Conservation (phyloP, 2,113 vertebrate species). For the Elaphurus davidianus region DNA sequence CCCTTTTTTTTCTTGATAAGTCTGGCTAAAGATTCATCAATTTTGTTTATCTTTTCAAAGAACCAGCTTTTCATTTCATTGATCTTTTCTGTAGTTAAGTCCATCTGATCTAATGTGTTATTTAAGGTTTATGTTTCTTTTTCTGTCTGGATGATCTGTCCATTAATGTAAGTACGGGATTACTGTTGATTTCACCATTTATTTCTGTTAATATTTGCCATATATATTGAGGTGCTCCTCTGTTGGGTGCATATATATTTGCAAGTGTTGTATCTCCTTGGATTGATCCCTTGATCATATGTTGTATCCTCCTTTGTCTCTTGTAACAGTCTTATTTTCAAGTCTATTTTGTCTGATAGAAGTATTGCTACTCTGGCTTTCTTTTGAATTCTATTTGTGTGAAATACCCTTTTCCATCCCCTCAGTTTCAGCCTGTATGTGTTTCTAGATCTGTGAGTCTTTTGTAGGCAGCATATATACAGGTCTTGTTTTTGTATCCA, state of each 20-base stretch:
- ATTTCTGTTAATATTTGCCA: background rate
- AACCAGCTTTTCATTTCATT: background rate
- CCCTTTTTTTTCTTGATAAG: background rate
- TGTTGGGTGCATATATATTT: background rate
- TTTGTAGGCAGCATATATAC: background rate
- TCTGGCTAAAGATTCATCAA: background rate
- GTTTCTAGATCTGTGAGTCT: background rate
- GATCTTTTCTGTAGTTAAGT: background rate
- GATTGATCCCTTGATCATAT: background rate
- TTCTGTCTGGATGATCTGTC: background rate
- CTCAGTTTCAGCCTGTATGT: background rate
- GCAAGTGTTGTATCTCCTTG: background rate
- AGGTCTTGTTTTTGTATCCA: background rate
- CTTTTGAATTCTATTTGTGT: background rate
- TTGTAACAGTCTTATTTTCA: background rate
- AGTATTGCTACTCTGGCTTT: background rate
- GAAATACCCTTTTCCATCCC: background rate
- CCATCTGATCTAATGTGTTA: background rate
- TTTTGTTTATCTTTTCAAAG: background rate
- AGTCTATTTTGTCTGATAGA: background rate
- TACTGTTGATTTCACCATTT: background rate
- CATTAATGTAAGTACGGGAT: background rate
- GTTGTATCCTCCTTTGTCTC: background rate
- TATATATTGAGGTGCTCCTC: background rate
- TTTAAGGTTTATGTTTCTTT: background rate